Evolutionary conservation across 2,888 invertebrate species (phyloP).

Genomic region (Mesochorus sp.): DNA sequence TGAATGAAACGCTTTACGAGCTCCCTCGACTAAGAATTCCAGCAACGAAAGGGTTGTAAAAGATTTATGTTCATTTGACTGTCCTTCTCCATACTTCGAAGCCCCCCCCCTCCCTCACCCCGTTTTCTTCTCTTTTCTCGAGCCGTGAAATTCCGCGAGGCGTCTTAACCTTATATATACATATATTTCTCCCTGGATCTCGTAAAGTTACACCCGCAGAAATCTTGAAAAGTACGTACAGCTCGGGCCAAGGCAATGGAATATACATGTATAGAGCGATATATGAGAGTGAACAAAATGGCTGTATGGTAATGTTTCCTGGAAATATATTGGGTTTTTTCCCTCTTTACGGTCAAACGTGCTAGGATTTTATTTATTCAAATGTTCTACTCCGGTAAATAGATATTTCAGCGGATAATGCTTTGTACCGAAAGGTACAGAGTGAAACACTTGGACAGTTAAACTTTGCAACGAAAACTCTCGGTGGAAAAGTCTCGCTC

Average conservation of each 20-base stretch:
- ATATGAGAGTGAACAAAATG: neutral
- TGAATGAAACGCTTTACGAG: conserved; percentile 60
- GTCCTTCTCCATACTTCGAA: conserved; percentile 21
- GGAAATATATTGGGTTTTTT: too few relatives aligned
- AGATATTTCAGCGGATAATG: too few relatives aligned
- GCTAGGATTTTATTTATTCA: too few relatives aligned
- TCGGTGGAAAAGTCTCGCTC: too few relatives aligned
- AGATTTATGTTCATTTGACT: conserved; percentile 64
- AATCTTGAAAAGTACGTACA: conserved; percentile 59
- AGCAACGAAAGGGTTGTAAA: conserved; percentile 64
- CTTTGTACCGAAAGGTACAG: too few relatives aligned
- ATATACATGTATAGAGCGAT: neutral
- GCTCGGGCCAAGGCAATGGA: conserved; percentile 13
- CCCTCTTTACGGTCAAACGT: too few relatives aligned
- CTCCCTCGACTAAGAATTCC: conserved; percentile 59
- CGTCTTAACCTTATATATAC: too few relatives aligned
- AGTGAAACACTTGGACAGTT: too few relatives aligned
- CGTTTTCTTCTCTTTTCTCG: conserved; percentile 22
- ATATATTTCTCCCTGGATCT: conserved; percentile 26
- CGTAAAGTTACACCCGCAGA: conserved; percentile 61
- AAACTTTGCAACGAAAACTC: conserved; percentile 9
- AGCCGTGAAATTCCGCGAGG: conserved; percentile 22
- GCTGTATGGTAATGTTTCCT: too few relatives aligned
- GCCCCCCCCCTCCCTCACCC: neutral
- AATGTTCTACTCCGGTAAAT: too few relatives aligned